Evolutionary conservation across 2,797 vertebrate species (phyloP).

Genomic region (Schizopygopsis pylzovi): DNA sequence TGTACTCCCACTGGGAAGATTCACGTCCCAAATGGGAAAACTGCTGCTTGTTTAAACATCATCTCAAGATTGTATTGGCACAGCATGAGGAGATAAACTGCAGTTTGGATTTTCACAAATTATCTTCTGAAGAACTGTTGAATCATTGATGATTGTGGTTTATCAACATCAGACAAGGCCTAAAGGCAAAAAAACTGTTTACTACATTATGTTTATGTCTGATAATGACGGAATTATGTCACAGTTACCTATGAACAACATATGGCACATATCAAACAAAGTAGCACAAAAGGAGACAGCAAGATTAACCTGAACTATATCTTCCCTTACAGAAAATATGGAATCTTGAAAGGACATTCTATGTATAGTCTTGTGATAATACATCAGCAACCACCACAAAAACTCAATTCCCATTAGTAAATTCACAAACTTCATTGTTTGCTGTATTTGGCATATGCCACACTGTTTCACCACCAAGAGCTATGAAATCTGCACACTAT

Average conservation of each 20-base stretch:
- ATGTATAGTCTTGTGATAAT: not conserved
- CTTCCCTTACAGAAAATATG: not conserved
- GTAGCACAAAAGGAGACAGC: not conserved
- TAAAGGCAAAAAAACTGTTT: constrained; percentile 17
- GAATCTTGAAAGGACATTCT: not conserved
- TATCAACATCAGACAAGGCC: constrained; percentile 31
- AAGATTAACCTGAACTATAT: not conserved
- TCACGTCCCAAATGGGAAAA: constrained; percentile 1
- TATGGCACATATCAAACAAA: not conserved
- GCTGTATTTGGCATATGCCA: not conserved
- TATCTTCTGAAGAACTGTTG: constrained; percentile 40
- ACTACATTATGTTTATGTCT: constrained; percentile 14
- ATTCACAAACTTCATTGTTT: not conserved
- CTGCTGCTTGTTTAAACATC: constrained; percentile 37
- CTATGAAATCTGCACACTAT: not conserved
- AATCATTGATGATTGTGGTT: constrained; percentile 53
- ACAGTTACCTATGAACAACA: not conserved
- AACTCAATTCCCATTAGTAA: not conserved
- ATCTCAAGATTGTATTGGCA: constrained; percentile 31
- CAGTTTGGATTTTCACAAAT: constrained; percentile 4
- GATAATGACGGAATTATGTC: constrained; percentile 17
- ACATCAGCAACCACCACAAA: not conserved
- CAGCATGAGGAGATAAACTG: constrained; percentile 27
- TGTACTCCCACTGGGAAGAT: constrained; percentile 32
- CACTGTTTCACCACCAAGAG: not conserved